Evolutionary conservation across 2,888 invertebrate genomes (phyloP), one percentile per base, ranked within the genome.

Genomic region (Sinelater perroti): DNA sequence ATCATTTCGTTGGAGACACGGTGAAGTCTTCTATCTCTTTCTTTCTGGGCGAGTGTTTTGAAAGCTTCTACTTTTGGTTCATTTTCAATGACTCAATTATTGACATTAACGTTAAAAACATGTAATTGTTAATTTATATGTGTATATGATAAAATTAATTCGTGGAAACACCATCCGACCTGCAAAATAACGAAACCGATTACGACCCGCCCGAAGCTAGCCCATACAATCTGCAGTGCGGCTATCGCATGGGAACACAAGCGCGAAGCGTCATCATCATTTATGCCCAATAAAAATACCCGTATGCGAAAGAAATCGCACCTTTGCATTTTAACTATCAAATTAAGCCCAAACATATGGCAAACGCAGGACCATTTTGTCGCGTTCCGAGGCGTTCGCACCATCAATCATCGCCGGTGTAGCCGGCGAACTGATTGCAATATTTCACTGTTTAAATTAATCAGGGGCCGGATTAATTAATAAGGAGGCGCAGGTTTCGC

Each of bases 401-500:
- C 21, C 35, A 47, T 47, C 33, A 35, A 35, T 35, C 33, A 47
- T 35, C n/a, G 11, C 13, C 21, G 14, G 24, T 10, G 14, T 11
- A 33, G 33, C 16, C 18, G 14, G 13, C 21, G 13, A 21, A n/a
- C 24, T 47, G 6, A 4, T 24, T 18, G 28, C n/a, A 28, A 44
- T 44, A 35, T 44, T 52, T 42, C 33, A 44, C 30, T 26, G 44
- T 52, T 52, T 52, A 52, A 44, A 52, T 44, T 44, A 28, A 52
- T 52, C 42, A 42, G 21, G 13, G 11, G n/a, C 13, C 17, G 2
- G 31, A 53, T 53, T 45, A 45, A 53, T 53, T 53, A 53, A 53
- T 53, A 53, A 53, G 36, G 16, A 17, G 33, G 20, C 40, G 28
- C 42, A 10, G 18, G 40, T 53, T 45, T 14, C 18, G 24, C 35